A percentile compares a stretch with the other conserved stretches of the same genome.
phyloP scores from a whole-genome alignment of 1,140 invertebrate species.

The Mya arenaria region DNA sequence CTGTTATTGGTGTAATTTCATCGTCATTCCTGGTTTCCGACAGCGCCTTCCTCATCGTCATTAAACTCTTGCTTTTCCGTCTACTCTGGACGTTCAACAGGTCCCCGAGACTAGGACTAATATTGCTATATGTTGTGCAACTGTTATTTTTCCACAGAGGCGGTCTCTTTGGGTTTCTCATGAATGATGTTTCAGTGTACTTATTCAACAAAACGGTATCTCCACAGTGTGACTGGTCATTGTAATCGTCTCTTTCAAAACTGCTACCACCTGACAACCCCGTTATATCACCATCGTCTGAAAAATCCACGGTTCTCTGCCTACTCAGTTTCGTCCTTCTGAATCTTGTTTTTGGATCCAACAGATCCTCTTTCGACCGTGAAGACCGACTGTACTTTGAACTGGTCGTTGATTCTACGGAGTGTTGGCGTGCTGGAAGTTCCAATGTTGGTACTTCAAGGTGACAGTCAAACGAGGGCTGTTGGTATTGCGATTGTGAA shows the following conservation, averaged over 20 bases:
- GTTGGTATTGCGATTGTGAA: background rate
- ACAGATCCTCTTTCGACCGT: constrained; percentile 21
- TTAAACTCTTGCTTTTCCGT: constrained; percentile 28
- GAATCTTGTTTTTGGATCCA: constrained; percentile 25
- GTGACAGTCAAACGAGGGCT: background rate
- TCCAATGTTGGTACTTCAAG: constrained; percentile 31
- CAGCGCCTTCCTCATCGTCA: background rate
- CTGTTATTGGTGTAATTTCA: constrained; percentile 41
- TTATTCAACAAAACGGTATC: background rate
- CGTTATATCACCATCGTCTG: constrained; percentile 18
- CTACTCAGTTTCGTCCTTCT: constrained; percentile 31
- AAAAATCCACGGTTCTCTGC: constrained; percentile 35
- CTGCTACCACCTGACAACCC: background rate
- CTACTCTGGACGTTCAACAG: background rate
- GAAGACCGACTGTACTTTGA: constrained; percentile 25
- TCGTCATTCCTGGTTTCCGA: constrained; percentile 39
- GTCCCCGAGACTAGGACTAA: constrained; percentile 1
- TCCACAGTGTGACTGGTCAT: background rate
- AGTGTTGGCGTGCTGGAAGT: constrained; percentile 13
- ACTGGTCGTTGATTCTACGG: constrained; percentile 15
- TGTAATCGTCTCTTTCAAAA: constrained; percentile 18
- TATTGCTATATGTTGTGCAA: constrained; percentile 25
- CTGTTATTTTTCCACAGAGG: constrained; percentile 25
- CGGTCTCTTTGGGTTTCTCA: constrained; percentile 1
- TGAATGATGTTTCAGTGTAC: constrained; percentile 12